phyloP scores from a whole-genome alignment of 2,113 vertebrate genomes.

The Rhea americana region DNA sequence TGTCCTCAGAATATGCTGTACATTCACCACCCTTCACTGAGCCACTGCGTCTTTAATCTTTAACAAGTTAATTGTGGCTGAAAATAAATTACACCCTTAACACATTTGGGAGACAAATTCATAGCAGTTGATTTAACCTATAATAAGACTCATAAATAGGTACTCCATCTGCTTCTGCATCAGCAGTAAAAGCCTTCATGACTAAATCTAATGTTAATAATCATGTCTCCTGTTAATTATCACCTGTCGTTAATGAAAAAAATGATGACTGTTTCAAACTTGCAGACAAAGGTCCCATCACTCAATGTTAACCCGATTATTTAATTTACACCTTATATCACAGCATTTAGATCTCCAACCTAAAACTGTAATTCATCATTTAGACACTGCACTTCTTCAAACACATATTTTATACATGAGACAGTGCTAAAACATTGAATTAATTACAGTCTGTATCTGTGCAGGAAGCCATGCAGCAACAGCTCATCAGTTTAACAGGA shows the following conservation, averaged over 20 bases:
- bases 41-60: constrained; percentile 46
- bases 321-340: constrained; percentile 78
- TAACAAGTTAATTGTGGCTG: constrained; percentile 56
- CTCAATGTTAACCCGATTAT: constrained; percentile 76
- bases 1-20: background rate
- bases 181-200: constrained; percentile 65
- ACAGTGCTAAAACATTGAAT: background rate
- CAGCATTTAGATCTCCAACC: constrained; percentile 68
- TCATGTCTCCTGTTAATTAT: constrained; percentile 75
- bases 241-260: constrained; percentile 74
- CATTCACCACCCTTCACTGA: constrained; percentile 14
- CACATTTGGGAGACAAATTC: constrained; percentile 74
- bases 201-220: constrained; percentile 76
- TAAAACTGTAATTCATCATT: constrained; percentile 73
- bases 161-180: constrained; percentile 78
- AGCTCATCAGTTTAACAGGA: background rate
- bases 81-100: constrained; percentile 73
- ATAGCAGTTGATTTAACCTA: constrained; percentile 73
- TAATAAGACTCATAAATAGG: constrained; percentile 68
- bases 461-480: background rate
- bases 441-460: background rate
- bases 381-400: constrained; percentile 32
- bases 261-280: constrained; percentile 75
- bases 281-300: constrained; percentile 73
- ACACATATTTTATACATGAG: constrained; percentile 4